Evolutionary conservation across 2,113 vertebrate species (phyloP), one percentile per base, ranked within the genome.

Genomic region (Tenrec ecaudatus): DNA sequence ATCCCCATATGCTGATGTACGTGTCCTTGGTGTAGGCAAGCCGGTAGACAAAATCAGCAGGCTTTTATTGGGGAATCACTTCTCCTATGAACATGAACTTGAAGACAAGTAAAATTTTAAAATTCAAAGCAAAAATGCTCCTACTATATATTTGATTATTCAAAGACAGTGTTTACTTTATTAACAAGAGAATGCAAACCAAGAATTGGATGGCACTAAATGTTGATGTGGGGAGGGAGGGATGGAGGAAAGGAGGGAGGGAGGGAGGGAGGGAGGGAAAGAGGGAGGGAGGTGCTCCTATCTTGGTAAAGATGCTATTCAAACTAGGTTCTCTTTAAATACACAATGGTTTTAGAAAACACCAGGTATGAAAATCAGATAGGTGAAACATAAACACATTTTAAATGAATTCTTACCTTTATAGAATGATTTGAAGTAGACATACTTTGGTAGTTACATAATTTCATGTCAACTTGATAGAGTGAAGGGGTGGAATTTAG

Each of bases 401-500:
- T 87, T 64, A 81, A 84, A 82, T 80, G 36, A 43, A 38, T 77
- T 82, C 58, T 92, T 88, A 82, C 31, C 57, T 91, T 92, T 86
- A 58, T 38, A 88, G 80, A 89, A 53, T 91, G 1, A 69, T 62
- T 80, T 53, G 47, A 53, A 53, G 47, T 53, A 5, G 9, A 53
- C 47, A 40, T 40, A 40, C 40, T 40, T 40, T 40, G 3, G 40
- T 40, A 40, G 40, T 40, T 40, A 40, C 40, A 53, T 53, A 53
- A 53, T 53, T 12, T 53, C 47, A 14, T 53, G 47, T 53, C 47
- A 53, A 53, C 12, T 53, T 53, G 47, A 53, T 53, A 53, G 9
- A 53, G 47, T 5, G 47, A 53, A 53, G 47, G 47, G 47, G 47
- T 53, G 47, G 47, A 53, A 14, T 53, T 53, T 53, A 10, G 12